Conservation (phyloP, 1,140 invertebrate genomes). For the Papilio machaon region DNA sequence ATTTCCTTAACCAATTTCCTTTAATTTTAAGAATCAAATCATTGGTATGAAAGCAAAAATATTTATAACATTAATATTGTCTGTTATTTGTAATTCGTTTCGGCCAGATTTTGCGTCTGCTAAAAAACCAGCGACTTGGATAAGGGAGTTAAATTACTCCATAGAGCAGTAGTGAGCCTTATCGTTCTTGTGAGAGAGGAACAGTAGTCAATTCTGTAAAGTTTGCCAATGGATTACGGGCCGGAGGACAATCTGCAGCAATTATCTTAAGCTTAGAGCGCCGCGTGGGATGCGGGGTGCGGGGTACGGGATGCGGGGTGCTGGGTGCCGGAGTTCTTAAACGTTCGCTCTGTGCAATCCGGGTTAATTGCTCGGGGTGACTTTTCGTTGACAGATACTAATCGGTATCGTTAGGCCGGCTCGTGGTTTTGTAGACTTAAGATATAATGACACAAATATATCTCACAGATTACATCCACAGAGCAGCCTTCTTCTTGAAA, state of each 20-base stretch:
- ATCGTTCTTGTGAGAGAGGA: conserved; percentile 43
- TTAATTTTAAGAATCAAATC: too few relatives aligned
- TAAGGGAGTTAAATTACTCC: conserved; percentile 14
- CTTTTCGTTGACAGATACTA: conserved; percentile 39
- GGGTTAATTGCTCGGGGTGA: conserved; percentile 48
- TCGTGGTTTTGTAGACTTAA: conserved; percentile 32
- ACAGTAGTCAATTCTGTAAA: conserved; percentile 62
- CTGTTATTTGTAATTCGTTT: conserved; percentile 6
- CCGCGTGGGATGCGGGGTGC: neutral
- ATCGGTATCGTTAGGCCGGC: conserved; percentile 31
- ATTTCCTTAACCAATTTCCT: too few relatives aligned
- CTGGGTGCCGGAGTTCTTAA: conserved; percentile 40
- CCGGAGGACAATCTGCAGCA: conserved; percentile 55
- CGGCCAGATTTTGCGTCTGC: neutral
- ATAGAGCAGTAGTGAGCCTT: conserved; percentile 10
- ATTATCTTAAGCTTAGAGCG: conserved; percentile 57
- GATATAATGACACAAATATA: conserved; percentile 26
- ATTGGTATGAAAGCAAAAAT: too few relatives aligned
- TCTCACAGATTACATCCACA: neutral
- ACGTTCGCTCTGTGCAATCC: conserved; percentile 44
- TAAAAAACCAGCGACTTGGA: conserved; percentile 4
- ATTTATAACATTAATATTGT: neutral
- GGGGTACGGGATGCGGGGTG: too few relatives aligned
- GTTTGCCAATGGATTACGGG: conserved; percentile 48
- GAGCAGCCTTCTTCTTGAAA: neutral